Evolutionary conservation across 1,140 invertebrate genomes (phyloP).

Genomic region (Apis dorsata): DNA sequence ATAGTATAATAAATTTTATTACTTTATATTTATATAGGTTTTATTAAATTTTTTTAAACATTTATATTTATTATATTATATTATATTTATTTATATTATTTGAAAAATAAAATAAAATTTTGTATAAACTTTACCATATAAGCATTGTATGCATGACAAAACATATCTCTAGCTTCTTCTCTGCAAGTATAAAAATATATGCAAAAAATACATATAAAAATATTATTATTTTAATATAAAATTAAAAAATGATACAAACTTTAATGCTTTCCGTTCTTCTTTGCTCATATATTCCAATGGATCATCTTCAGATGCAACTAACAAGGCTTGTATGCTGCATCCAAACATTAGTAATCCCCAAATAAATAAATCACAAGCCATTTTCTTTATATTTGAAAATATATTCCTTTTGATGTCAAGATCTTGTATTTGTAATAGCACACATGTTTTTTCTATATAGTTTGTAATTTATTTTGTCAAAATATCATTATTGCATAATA

Average conservation of each 20-base stretch:
- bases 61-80: background rate
- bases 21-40: background rate
- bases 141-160: constrained; percentile 97
- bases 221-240: constrained; percentile 10
- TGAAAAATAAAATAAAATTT: background rate
- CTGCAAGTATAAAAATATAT: constrained; percentile 79
- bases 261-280: constrained; percentile 81
- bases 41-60: background rate
- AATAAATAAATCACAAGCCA: constrained; percentile 69
- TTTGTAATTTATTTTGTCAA: constrained; percentile 37
- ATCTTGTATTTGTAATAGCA: constrained; percentile 55
- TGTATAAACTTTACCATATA: constrained; percentile 89
- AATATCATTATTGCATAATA: constrained; percentile 27
- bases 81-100: background rate
- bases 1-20: no score
- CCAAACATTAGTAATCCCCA: constrained; percentile 69
- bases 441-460: constrained; percentile 59
- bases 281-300: constrained; percentile 81
- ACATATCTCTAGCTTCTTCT: constrained; percentile 95
- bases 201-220: constrained; percentile 20
- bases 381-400: constrained; percentile 64
- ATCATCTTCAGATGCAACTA: constrained; percentile 67
- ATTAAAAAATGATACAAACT: constrained; percentile 74
- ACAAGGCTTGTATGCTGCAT: constrained; percentile 61
- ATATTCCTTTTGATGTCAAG: constrained; percentile 72